Base-by-base conservation (phyloP, 1,140 invertebrate genomes). In the Schmidtea mediterranea region DNA sequence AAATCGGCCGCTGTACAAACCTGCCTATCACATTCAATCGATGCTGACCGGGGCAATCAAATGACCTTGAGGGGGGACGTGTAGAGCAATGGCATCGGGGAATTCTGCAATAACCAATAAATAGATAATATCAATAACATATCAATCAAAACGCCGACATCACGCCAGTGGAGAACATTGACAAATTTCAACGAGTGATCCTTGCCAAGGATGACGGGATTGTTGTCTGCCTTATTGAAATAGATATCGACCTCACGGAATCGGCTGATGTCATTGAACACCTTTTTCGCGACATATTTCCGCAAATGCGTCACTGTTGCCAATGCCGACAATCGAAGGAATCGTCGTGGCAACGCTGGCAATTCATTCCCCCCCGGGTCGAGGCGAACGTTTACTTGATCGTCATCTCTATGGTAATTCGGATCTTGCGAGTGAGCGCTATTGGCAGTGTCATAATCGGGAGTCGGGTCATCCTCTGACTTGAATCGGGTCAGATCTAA, bases 171-270 rank as follows among this genome's bases (percentile, higher is more conserved):
- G 36, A 90, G 97, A 13, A 95, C 81, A 59, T 81, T 83, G 26
- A 97, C 87, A 70, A 97, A 98, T 68, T 95, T 94, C 48, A 97
- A 71, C 32, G 87, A 95, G 63, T 95, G 90, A 66, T 97, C 89
- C 67, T 94, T 94, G 37, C 89, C 90, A 61, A 97, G 67, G 52
- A 95, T 71, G 72, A 97, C 87, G 69, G 89, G 97, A 59, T 94
- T 71, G 60, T 97, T 87, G 69, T 98, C 90, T 66, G 94, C 81
- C 79, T 84, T 67, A 46, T 50, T 23, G 21, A 50, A n/a, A 15
- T 47, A 50, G 24, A 22, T 54, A 74, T 75, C 77, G 63, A 90
- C 82, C 72, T 97, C 84, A 72, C 79, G 77, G 72, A 92, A 94
- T 65, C 82, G 82, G 49, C 86, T 79, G 59, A 81, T 77, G 53